These are phyloP conservation scores for Thamnophis sirtalis DNA, from an alignment of 2,113 vertebrate genomes.

Conservation along the genomic window DNA sequence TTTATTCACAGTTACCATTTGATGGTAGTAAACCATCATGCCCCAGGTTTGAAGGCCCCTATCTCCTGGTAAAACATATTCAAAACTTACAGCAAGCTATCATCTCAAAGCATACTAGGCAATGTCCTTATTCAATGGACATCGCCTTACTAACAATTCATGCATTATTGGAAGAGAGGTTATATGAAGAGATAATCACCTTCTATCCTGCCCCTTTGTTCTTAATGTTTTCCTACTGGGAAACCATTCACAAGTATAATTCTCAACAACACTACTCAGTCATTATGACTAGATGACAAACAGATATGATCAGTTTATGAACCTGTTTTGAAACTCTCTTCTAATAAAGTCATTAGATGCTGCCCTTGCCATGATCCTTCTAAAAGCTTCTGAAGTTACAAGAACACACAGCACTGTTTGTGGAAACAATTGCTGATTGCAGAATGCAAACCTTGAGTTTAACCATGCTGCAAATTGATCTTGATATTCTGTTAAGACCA, in stretches of 20 bases:
- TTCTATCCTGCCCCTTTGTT: slow-evolving; percentile 67
- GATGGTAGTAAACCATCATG: not conserved
- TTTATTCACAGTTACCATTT: not conserved
- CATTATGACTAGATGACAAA: slow-evolving; percentile 93
- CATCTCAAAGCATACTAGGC: slow-evolving; percentile 61
- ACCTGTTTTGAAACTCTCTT: slow-evolving; percentile 88
- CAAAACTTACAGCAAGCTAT: slow-evolving; percentile 56
- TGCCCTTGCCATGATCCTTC: slow-evolving; percentile 81
- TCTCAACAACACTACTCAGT: slow-evolving; percentile 78
- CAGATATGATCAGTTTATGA: slow-evolving; percentile 86
- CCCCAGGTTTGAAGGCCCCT: slow-evolving; percentile 34
- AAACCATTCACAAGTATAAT: slow-evolving; percentile 75
- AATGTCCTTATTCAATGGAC: slow-evolving; percentile 64
- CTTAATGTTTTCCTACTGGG: slow-evolving; percentile 70
- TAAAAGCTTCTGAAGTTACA: slow-evolving; percentile 82
- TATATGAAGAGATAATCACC: slow-evolving; percentile 71
- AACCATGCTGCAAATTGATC: slow-evolving; percentile 88
- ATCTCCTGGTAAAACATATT: slow-evolving; percentile 38
- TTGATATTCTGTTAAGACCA: slow-evolving; percentile 82
- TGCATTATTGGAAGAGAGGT: slow-evolving; percentile 60
- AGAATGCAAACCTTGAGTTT: slow-evolving; percentile 82
- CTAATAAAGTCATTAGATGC: slow-evolving; percentile 88
- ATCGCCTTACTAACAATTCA: slow-evolving; percentile 68
- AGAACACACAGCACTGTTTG: slow-evolving; percentile 82
- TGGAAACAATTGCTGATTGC: slow-evolving; percentile 79